Evolutionary conservation across 2,888 invertebrate species (phyloP).

Genomic region (Mimumesa dahlbomi): DNA sequence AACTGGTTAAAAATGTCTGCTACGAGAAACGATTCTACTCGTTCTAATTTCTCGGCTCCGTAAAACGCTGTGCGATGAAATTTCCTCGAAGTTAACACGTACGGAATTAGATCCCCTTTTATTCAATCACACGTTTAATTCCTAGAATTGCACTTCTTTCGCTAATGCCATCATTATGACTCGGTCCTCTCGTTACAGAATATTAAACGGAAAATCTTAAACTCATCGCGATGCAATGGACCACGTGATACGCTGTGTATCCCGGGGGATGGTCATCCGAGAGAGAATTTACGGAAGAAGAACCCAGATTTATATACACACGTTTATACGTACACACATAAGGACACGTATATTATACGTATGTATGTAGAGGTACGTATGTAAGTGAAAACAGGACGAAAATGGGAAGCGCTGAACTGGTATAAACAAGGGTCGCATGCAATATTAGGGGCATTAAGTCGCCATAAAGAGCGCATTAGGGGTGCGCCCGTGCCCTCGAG

Average conservation of each 20-base stretch:
- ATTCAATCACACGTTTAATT: too few species aligned
- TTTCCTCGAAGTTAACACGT: too few species aligned
- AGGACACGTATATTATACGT: neutral
- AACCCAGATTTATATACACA: conserved; percentile 24
- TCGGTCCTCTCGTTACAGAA: too few species aligned
- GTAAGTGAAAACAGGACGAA: conserved; percentile 69
- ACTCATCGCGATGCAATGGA: conserved; percentile 19
- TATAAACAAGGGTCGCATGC: conserved; percentile 79
- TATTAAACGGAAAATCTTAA: conserved; percentile 23
- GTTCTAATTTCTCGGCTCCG: too few species aligned
- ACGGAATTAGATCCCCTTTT: too few species aligned
- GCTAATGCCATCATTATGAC: too few species aligned
- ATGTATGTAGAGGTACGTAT: conserved; percentile 22
- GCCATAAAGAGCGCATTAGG: conserved; percentile 80
- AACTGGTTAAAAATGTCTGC: too few species aligned
- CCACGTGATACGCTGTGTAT: conserved; percentile 17
- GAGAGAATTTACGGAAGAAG: conserved; percentile 43
- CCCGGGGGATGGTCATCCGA: conserved; percentile 32
- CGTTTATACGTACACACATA: neutral
- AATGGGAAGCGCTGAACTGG: conserved; percentile 78
- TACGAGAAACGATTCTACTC: too few species aligned
- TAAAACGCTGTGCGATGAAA: too few species aligned
- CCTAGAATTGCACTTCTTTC: too few species aligned
- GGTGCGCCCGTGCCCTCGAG: conserved; percentile 77
- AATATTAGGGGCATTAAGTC: conserved; percentile 80